Conservation (phyloP, 2,888 invertebrate genomes). For the Imbricaverruca yamaguchii region DNA sequence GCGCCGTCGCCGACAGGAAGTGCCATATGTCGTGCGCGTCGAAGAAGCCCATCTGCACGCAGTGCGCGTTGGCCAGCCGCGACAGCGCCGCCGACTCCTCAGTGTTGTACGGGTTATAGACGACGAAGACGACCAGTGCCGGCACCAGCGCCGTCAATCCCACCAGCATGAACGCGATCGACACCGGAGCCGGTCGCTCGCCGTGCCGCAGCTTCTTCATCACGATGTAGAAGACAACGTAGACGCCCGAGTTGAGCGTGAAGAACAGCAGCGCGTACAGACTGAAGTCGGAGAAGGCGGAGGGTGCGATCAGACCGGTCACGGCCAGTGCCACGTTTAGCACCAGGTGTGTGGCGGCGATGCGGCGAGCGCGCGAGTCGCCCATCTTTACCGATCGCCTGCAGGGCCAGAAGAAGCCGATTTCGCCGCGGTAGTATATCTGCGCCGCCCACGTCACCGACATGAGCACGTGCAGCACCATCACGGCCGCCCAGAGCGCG, state of each 20-base stretch:
- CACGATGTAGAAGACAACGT: constrained; percentile 22
- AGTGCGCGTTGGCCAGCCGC: constrained; percentile 39
- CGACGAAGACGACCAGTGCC: constrained; percentile 29
- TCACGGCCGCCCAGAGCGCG: constrained; percentile 2
- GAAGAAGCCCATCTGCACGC: constrained; percentile 42
- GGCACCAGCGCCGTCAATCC: constrained; percentile 27
- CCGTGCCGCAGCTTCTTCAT: constrained; percentile 28
- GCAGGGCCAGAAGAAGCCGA: background rate
- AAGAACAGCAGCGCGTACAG: constrained; percentile 24
- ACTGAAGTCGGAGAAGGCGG: constrained; percentile 15
- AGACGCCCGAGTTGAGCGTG: constrained; percentile 24
- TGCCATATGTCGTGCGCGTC: constrained; percentile 46
- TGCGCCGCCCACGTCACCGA: background rate
- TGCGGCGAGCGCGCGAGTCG: background rate
- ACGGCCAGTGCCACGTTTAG: constrained; percentile 5
- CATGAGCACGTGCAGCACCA: background rate
- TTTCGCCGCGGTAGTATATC: constrained; percentile 16
- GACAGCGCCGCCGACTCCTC: constrained; percentile 40
- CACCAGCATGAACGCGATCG: constrained; percentile 29
- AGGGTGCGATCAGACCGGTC: background rate
- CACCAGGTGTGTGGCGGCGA: background rate
- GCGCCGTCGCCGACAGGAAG: constrained; percentile 42
- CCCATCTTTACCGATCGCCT: background rate
- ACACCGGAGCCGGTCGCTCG: constrained; percentile 26
- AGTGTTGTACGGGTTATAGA: constrained; percentile 31